phyloP scores from a whole-genome alignment of 2,888 invertebrate species.

The Gymnosoma rotundatum region DNA sequence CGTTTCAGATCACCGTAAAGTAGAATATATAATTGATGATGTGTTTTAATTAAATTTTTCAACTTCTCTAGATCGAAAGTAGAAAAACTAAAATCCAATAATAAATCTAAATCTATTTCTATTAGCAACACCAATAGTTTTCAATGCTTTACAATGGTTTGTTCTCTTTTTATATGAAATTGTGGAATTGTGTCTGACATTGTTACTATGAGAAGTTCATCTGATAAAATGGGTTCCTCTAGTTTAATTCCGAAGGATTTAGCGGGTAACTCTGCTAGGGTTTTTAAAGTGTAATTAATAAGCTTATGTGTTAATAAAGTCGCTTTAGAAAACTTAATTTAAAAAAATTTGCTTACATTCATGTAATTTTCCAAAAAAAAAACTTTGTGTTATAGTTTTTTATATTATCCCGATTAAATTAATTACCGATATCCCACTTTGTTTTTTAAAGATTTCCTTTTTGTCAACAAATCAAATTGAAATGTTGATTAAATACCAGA shows the following conservation, averaged over 20 bases:
- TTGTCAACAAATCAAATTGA: too few relatives aligned
- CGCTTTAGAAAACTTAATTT: slow-evolving; percentile 54
- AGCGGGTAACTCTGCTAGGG: slow-evolving; percentile 60
- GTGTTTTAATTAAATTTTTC: slow-evolving; percentile 51
- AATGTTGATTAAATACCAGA: too few relatives aligned
- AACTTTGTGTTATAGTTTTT: too few relatives aligned
- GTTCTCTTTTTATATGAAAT: slow-evolving; percentile 53
- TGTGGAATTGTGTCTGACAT: slow-evolving; percentile 51
- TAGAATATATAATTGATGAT: slow-evolving; percentile 56
- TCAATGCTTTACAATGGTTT: slow-evolving; percentile 62
- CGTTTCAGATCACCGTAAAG: slow-evolving; percentile 60
- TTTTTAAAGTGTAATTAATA: slow-evolving; percentile 57
- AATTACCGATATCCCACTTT: too few relatives aligned
- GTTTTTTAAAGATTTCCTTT: too few relatives aligned
- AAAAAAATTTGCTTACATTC: slow-evolving; percentile 52
- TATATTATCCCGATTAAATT: too few relatives aligned
- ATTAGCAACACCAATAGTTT: slow-evolving; percentile 53
- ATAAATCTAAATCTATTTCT: slow-evolving; percentile 59
- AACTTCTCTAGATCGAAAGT: slow-evolving; percentile 51
- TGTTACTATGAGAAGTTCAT: slow-evolving; percentile 60
- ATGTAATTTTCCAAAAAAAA: slow-evolving; percentile 57
- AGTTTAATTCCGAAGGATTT: slow-evolving; percentile 58
- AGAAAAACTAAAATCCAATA: slow-evolving; percentile 53
- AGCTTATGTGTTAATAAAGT: slow-evolving; percentile 37
- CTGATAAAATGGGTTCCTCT: slow-evolving; percentile 60